phyloP scores from a whole-genome alignment of 2,888 invertebrate species.

The Coelinius sp. region DNA sequence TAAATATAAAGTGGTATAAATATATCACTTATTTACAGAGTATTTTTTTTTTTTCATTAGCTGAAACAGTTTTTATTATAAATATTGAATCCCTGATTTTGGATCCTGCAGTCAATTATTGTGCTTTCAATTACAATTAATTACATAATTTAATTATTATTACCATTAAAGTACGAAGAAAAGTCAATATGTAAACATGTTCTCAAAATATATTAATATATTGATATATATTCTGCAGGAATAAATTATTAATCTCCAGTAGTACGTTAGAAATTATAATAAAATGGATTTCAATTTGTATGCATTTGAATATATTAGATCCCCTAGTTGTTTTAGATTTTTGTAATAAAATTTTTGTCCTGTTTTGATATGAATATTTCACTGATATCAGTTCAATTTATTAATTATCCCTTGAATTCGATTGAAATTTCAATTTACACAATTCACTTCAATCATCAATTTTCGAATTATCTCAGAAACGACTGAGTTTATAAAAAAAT shows the following conservation, averaged over 20 bases:
- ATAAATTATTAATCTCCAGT: constrained; percentile 22
- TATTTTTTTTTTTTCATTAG: neutral
- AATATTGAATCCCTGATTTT: neutral
- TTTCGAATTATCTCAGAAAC: neutral
- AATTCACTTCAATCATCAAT: neutral
- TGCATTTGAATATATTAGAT: neutral
- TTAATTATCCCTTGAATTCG: neutral
- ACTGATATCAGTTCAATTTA: neutral
- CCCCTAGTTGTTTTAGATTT: neutral
- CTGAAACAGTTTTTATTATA: neutral
- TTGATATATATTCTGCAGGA: neutral
- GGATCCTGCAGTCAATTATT: constrained; percentile 4
- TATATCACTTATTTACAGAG: constrained; percentile 12
- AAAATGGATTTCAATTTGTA: neutral
- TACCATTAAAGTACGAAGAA: neutral
- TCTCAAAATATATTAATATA: neutral
- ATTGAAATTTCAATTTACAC: neutral
- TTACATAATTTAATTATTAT: neutral
- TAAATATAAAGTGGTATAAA: neutral
- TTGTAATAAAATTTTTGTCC: neutral
- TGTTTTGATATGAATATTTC: neutral
- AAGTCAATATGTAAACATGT: neutral
- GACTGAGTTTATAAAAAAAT: too few species aligned
- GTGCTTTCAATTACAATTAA: neutral
- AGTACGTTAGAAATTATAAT: neutral